These are phyloP conservation scores for Horisme vitalbata DNA, from an alignment of 2,888 invertebrate genomes.

Conservation along the genomic window DNA sequence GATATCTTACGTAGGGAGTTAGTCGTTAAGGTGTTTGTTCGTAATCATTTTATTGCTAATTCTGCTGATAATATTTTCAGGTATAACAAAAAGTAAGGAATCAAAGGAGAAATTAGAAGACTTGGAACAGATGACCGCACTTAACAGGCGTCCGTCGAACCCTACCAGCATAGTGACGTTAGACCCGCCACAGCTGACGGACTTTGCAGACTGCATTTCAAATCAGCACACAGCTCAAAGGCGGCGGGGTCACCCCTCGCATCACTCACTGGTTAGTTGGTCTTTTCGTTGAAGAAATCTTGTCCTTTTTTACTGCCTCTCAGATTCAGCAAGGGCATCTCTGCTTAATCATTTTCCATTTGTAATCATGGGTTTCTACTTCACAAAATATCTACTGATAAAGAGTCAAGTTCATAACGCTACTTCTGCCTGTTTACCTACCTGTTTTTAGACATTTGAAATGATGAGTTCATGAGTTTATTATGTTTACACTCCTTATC, in stretches of 20 bases:
- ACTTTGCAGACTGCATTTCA: constrained; percentile 84
- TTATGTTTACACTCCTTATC: too few species aligned
- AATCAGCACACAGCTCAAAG: constrained; percentile 83
- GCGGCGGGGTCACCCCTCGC: constrained; percentile 64
- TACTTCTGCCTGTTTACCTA: too few species aligned
- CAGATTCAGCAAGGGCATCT: too few species aligned
- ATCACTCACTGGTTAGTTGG: constrained; percentile 59
- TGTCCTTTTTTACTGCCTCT: too few species aligned
- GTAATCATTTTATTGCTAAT: neutral
- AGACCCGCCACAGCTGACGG: constrained; percentile 67
- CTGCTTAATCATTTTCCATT: too few species aligned
- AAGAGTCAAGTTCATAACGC: too few species aligned
- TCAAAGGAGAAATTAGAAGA: constrained; percentile 84
- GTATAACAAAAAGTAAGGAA: constrained; percentile 84
- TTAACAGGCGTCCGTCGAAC: constrained; percentile 66
- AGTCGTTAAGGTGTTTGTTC: too few species aligned
- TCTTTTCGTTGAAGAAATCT: constrained; percentile 7
- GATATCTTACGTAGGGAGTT: too few species aligned
- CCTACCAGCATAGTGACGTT: constrained; percentile 74
- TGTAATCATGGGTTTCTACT: too few species aligned
- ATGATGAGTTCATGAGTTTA: too few species aligned
- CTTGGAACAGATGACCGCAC: constrained; percentile 73
- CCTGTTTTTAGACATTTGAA: too few species aligned
- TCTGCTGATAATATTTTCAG: constrained; percentile 50
- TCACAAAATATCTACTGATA: too few species aligned